These are phyloP conservation scores for Scaptodrosophila latifasciaeformis DNA, from an alignment of 2,888 invertebrate genomes.

Conservation along the genomic window DNA sequence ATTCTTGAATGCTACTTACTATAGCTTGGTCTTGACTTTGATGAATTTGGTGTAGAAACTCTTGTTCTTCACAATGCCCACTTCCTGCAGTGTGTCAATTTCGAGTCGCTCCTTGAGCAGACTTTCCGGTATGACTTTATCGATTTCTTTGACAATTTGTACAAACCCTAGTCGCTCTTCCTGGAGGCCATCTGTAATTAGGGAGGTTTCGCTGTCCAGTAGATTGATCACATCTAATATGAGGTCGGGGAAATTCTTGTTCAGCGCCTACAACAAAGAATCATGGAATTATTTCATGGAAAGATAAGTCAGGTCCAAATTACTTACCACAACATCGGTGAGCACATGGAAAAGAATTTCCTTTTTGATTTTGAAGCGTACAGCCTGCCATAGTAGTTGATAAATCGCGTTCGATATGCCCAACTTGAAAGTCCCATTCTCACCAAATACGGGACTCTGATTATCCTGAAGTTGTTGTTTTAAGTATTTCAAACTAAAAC, in stretches of 20 bases:
- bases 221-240: constrained; percentile 90
- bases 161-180: constrained; percentile 86
- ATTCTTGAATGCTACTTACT: constrained; percentile 81
- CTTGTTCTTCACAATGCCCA: constrained; percentile 91
- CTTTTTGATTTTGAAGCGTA: constrained; percentile 85
- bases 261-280: constrained; percentile 78
- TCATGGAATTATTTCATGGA: neutral
- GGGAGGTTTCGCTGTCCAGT: constrained; percentile 86
- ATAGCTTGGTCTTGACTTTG: constrained; percentile 97
- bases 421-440: constrained; percentile 78
- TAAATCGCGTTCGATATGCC: constrained; percentile 85
- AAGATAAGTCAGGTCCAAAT: too few relatives aligned
- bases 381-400: constrained; percentile 86
- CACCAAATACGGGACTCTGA: constrained; percentile 79
- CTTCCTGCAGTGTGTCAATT: constrained; percentile 94
- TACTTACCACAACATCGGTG: constrained; percentile 83
- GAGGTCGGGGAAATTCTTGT: constrained; percentile 87
- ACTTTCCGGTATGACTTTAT: constrained; percentile 89
- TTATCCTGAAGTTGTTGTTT: constrained; percentile 81
- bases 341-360: constrained; percentile 85
- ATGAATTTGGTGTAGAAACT: constrained; percentile 96
- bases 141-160: constrained; percentile 85
- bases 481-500: constrained; percentile 79
- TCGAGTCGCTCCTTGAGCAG: constrained; percentile 93
- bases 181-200: constrained; percentile 79